Evolutionary conservation across 2,797 vertebrate species (phyloP), one percentile per base, ranked within the genome.

Genomic region (Etheostoma perlongum): DNA sequence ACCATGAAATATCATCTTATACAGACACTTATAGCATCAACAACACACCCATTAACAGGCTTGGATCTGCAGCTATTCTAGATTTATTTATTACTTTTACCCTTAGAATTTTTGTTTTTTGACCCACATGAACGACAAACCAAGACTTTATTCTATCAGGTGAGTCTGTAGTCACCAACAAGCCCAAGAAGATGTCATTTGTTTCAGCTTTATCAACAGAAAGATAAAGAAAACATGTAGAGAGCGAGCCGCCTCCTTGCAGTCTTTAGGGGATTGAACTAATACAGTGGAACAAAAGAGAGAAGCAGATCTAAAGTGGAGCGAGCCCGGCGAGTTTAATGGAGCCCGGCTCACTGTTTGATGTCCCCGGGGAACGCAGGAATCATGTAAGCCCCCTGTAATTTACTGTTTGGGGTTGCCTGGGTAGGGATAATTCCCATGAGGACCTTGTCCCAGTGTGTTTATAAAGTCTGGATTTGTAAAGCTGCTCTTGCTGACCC

Each of bases 381-480:
- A 81, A 82, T 87, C 83, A 72, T 89, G 88, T 92, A 89, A 93
- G 88, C 88, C 77, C 89, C 87, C 89, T 82, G 84, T 93, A 84
- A 91, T 91, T 86, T 85, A 88, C 80, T 89, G 89, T 92, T 83
- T 76, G 89, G 79, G 76, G 90, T 92, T 91, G 86, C 88, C 87
- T 13, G 89, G 88, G 88, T 69, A 79, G 82, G 74, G 76, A 81
- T 92, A 83, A 93, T 92, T 93, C 91, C 92, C 91, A 84, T 62
- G 85, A 92, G 88, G 90, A 84, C 68, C 75, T 88, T 83, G 67
- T 82, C 74, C 69, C 66, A 21, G 81, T 83, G 85, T 80, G 85
- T 90, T 91, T 87, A 89, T 91, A 78, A 88, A 91, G 90, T 91
- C 77, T 0, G 89, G 86, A 91, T 92, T 93, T 90, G 85, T 89